Evolutionary conservation across 1,140 invertebrate genomes (phyloP), one percentile per base, ranked within the genome.

Genomic region (Lamellibrachia luymesi): DNA sequence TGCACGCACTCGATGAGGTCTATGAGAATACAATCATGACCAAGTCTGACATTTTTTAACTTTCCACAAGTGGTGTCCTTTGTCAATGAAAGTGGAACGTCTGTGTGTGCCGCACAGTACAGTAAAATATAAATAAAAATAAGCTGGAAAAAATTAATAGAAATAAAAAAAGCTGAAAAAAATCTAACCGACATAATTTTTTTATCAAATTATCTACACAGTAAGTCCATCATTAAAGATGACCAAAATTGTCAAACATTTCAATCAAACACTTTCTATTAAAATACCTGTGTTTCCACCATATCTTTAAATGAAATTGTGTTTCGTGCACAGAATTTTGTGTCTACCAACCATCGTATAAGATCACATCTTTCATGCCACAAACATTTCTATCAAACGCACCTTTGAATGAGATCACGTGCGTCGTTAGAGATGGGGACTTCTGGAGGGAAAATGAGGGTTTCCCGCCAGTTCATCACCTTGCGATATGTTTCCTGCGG

Each of bases 401-500:
- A 96, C 96, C 95, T 96, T 95, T 96, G 95, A 92, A 97, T 97
- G 93, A 96, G 96, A 94, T 97, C 97, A 95, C 96, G 96, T 38
- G 97, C 97, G 94, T 97, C 97, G 96, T 99, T 98, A 93, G 98
- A 99, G 95, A 99, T 99, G 93, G 99, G 99, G 94, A 99, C 98
- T 97, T 99, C 99, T 2, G 99, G 99, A 13, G 99, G 99, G 96
- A 99, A 99, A 51, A 98, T 98, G 90, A 99, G 97, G 2, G 99
- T 99, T 95, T 99, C 99, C 94, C 98, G 97, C 99, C 99, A 99
- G 95, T 99, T 99, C 98, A 99, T 99, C 92, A 99, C 99, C 97
- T 99, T 99, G 92, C 98, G 97, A 97, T 99, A 99, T 27, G 99
- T 99, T 97, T 99, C 99, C 96, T 99, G 99, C 22, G 99, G 99